A percentile compares a stretch with the other conserved stretches of the same genome.
phyloP scores from a whole-genome alignment of 2,888 invertebrate species.

The Pemphredon lugubris region DNA sequence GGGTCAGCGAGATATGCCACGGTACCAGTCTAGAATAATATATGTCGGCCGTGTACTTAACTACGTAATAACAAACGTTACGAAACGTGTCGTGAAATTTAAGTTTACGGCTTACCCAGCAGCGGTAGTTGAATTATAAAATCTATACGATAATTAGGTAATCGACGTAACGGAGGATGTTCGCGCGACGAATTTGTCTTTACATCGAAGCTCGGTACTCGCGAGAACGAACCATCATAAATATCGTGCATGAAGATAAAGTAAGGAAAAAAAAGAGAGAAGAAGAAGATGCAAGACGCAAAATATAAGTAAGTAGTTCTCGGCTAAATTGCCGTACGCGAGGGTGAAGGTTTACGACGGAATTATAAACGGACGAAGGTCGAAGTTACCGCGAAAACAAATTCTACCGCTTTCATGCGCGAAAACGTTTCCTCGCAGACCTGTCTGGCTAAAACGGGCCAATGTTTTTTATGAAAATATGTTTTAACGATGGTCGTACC shows the following conservation, averaged over 20 bases:
- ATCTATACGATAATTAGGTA: not conserved
- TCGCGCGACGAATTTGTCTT: not conserved
- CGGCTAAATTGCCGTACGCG: conserved; percentile 1
- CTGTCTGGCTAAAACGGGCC: not conserved
- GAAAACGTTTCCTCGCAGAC: not conserved
- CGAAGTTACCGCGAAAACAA: conserved; percentile 31
- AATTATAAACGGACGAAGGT: conserved; percentile 47
- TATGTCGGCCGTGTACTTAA: no score
- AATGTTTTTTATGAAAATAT: not conserved
- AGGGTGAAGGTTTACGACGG: conserved; percentile 42
- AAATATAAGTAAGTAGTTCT: conserved; percentile 33
- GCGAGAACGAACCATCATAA: conserved; percentile 6
- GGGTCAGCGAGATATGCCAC: no score
- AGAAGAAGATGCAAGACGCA: conserved; percentile 15
- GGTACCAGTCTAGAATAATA: no score
- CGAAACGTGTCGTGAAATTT: not conserved
- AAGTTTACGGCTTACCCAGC: not conserved
- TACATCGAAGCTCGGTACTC: no score
- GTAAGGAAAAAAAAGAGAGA: not conserved
- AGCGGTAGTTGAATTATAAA: not conserved
- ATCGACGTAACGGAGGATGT: conserved; percentile 12
- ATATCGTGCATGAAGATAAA: conserved; percentile 29
- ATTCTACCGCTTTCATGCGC: not conserved
- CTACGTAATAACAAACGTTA: not conserved
- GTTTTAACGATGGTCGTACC: not conserved